Evolutionary conservation across 2,888 invertebrate genomes (phyloP).

Genomic region (Hermodice carunculata): DNA sequence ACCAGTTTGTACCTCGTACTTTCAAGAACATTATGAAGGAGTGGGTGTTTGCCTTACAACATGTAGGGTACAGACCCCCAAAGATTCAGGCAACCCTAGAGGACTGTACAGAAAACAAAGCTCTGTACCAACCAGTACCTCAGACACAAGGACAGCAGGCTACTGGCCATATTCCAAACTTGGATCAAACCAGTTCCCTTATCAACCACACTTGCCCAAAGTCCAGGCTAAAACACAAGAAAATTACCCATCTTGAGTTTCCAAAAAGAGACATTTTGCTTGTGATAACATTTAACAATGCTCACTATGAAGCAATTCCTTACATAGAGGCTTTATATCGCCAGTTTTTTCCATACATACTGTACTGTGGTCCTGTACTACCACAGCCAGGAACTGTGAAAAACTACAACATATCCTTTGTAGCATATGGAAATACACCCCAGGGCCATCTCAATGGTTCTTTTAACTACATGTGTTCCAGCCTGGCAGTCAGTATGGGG

Average conservation of each 20-base stretch:
- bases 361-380: slow-evolving; percentile 39
- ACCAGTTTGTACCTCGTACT: not conserved
- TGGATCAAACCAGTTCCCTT: too few species aligned
- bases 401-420: slow-evolving; percentile 28
- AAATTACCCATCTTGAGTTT: slow-evolving; percentile 20
- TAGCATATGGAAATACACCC: slow-evolving; percentile 23
- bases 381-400: slow-evolving; percentile 13
- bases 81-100: too few species aligned
- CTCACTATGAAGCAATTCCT: slow-evolving; percentile 38
- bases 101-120: too few species aligned
- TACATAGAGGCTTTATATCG: slow-evolving; percentile 38
- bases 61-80: not conserved
- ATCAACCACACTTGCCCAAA: too few species aligned
- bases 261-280: slow-evolving; percentile 29
- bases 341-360: slow-evolving; percentile 36
- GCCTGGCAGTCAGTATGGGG: slow-evolving; percentile 26
- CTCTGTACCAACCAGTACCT: too few species aligned
- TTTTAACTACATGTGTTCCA: slow-evolving; percentile 39
- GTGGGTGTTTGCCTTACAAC: not conserved
- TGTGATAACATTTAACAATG: slow-evolving; percentile 36
- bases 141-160: too few species aligned
- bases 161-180: too few species aligned
- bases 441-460: slow-evolving; percentile 31
- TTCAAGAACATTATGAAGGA: not conserved
- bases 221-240: too few species aligned